Base-by-base conservation (phyloP, 2,888 invertebrate species). In the Yponomeuta plumbellus region DNA sequence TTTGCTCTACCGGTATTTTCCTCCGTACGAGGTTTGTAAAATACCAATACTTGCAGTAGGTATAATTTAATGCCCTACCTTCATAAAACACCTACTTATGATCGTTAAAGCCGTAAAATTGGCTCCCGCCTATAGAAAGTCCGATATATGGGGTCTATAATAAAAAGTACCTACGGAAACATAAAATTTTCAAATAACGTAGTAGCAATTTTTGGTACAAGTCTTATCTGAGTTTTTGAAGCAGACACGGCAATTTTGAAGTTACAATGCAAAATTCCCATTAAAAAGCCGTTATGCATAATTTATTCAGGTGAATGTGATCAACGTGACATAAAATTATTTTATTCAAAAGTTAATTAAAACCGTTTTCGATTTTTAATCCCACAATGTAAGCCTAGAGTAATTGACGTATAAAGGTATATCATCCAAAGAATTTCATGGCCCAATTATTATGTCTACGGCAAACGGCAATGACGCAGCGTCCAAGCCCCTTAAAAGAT, bases 11-110 rank as follows among this genome's bases (percentile, higher is more conserved):
- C 34, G 34, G 34, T 34, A 34, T 34, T 34, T 34, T 34, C 34
- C 34, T 34, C 8, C 34, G 34, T 6, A 34, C 34, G 8, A 8
- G 34, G 34, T 34, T 34, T 34, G 34, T 34, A 34, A 34, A 34
- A 34, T 34, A 34, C 34, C 34, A 34, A 34, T 64, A 64, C 64
- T 34, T 67, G 44, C 63, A 11, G 58, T 66, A 66, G 66, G 26
- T 64, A 67, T 68, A 68, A 61, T 70, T 71, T 71, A 65, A 66
- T 68, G 71, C 69, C 69, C 66, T 71, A 73, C 72, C 73, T 70
- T 72, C 75, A 74, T 86, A 85, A 85, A 85, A 84, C 81, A 86
- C 82, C 76, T 85, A 83, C 85, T 86, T 84, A 80, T 81, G 81
- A 81, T 80, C 84, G 81, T 82, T 81, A 80, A 79, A 79, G 78